Evolutionary conservation across 2,797 vertebrate species (phyloP).

Genomic region (Artibeus jamaicensis): DNA sequence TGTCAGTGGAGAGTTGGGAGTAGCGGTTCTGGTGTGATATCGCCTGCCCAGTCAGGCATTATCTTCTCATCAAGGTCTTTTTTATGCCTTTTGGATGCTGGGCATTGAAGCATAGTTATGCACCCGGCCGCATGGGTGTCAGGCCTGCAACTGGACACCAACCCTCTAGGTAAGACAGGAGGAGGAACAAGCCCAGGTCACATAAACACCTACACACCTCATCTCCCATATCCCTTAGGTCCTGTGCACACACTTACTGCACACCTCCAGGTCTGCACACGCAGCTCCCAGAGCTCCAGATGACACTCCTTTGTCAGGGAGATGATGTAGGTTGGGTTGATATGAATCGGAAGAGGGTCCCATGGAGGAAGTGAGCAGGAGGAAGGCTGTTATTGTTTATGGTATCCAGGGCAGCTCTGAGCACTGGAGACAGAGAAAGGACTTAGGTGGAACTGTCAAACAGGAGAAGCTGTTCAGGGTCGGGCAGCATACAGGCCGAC

Average conservation of each 20-base stretch:
- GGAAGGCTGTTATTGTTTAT: neutral
- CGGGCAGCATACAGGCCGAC: neutral
- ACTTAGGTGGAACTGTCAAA: neutral
- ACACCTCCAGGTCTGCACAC: neutral
- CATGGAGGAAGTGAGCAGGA: neutral
- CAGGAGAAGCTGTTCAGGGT: neutral
- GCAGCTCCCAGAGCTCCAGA: neutral
- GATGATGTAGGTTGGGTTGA: neutral
- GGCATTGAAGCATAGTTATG: neutral
- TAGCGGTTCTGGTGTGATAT: neutral
- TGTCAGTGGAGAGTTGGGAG: neutral
- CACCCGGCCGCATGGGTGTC: neutral
- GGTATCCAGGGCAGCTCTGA: neutral
- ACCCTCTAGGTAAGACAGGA: neutral
- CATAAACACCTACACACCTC: neutral
- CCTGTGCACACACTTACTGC: neutral
- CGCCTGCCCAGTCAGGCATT: slow-evolving; percentile 7
- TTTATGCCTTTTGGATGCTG: slow-evolving; percentile 27
- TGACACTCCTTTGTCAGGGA: neutral
- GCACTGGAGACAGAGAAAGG: neutral
- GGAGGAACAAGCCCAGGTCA: neutral
- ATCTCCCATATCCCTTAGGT: neutral
- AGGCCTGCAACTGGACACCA: neutral
- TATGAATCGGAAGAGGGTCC: neutral
- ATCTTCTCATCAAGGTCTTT: slow-evolving; percentile 16